Conservation (phyloP, 2,888 invertebrate genomes). For the Drosophila buzzatii region DNA sequence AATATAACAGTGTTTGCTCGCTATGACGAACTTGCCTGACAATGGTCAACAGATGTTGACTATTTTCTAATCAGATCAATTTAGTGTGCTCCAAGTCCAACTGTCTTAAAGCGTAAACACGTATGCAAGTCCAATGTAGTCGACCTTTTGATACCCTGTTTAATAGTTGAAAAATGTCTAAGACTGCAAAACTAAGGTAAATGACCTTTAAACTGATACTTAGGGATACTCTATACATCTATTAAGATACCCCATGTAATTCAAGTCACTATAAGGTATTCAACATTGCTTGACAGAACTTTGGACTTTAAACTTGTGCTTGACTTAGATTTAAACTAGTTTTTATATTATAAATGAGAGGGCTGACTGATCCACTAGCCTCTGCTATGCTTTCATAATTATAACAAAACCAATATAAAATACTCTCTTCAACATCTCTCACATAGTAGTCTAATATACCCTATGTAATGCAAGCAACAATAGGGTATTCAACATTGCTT, state of each 20-base stretch:
- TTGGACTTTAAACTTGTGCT: neutral
- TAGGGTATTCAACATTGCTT: no score
- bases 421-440: no score
- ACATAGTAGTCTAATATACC: no score
- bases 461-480: no score
- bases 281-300: neutral
- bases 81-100: no score
- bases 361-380: neutral
- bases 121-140: neutral
- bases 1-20: constrained; percentile 9
- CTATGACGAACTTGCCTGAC: neutral
- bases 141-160: neutral
- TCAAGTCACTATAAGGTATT: no score
- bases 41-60: neutral
- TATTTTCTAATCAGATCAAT: neutral
- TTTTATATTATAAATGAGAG: neutral
- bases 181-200: neutral
- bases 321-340: neutral
- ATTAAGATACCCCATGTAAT: neutral
- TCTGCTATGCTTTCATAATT: no score
- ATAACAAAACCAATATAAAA: no score
- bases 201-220: neutral
- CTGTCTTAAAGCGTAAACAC: neutral
- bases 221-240: no score
- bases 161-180: neutral